phyloP scores from a whole-genome alignment of 2,797 vertebrate genomes.

The Iguana delicatissima region DNA sequence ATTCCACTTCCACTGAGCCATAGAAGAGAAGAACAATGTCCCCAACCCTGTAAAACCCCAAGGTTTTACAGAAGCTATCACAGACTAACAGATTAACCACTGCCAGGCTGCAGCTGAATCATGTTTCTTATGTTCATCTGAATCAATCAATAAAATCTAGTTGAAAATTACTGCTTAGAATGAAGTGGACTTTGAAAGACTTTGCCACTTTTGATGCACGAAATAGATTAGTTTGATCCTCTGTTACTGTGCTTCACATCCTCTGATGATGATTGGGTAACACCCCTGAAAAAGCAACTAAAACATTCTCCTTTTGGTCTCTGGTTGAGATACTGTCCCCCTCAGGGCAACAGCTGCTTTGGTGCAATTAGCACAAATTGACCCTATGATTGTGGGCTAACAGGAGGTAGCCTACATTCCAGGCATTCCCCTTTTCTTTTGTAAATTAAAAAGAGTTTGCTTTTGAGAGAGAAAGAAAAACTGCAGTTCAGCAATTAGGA shows the following conservation, averaged over 20 bases:
- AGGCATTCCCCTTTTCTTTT: neutral
- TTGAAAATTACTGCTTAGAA: neutral
- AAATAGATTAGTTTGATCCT: neutral
- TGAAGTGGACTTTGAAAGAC: constrained; percentile 5
- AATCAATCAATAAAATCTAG: constrained; percentile 13
- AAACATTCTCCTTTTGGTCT: neutral
- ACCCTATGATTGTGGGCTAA: constrained; percentile 17
- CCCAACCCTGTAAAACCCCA: neutral
- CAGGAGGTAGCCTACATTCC: neutral
- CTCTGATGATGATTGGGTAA: neutral
- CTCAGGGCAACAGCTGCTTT: constrained; percentile 9
- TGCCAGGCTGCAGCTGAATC: constrained; percentile 15
- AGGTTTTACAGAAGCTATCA: neutral
- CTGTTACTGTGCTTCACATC: neutral
- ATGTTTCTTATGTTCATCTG: neutral
- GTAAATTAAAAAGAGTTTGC: neutral
- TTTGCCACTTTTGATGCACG: neutral
- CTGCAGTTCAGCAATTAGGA: constrained; percentile 13
- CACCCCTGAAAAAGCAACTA: neutral
- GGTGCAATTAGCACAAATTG: constrained; percentile 37
- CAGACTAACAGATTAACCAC: constrained; percentile 25
- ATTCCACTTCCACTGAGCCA: neutral
- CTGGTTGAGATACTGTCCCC: neutral
- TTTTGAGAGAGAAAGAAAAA: constrained; percentile 26
- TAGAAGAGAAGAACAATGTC: neutral